Conservation (phyloP, 2,888 invertebrate genomes). For the Euphydryas editha region DNA sequence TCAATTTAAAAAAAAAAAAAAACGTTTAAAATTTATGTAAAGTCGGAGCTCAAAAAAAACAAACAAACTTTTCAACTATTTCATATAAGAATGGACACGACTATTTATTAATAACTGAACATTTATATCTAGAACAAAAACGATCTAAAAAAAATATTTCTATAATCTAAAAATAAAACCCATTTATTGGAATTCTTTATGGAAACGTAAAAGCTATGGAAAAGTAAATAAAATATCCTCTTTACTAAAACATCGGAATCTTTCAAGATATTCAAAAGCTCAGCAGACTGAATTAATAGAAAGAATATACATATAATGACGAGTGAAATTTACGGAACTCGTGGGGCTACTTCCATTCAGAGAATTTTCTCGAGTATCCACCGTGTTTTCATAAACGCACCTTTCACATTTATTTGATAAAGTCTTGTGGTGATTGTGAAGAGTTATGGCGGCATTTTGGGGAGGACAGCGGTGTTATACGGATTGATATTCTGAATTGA, state of each 20-base stretch:
- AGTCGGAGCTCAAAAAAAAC: too few species aligned
- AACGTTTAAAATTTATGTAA: too few species aligned
- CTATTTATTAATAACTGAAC: too few species aligned
- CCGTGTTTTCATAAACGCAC: constrained; percentile 44
- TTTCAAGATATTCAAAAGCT: constrained; percentile 29
- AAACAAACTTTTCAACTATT: too few species aligned
- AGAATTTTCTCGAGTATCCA: constrained; percentile 24
- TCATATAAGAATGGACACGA: too few species aligned
- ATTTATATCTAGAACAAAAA: too few species aligned
- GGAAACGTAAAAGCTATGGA: not conserved
- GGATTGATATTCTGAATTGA: constrained; percentile 20
- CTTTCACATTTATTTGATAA: constrained; percentile 53
- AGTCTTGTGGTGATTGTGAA: constrained; percentile 51
- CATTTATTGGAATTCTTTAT: not conserved
- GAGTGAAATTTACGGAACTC: constrained; percentile 20
- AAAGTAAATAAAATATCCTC: constrained; percentile 4
- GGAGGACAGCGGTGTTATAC: constrained; percentile 40
- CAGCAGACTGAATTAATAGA: constrained; percentile 32
- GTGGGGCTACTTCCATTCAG: constrained; percentile 12
- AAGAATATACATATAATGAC: constrained; percentile 29
- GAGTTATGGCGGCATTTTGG: constrained; percentile 39
- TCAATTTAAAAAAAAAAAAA: too few species aligned
- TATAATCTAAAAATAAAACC: not conserved
- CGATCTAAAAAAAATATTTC: too few species aligned
- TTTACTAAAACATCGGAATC: constrained; percentile 17